Percentiles rank a stretch among this genome's conserved stretches.
These are phyloP conservation scores for Mesoclemmys tuberculata DNA, from an alignment of 2,113 vertebrate genomes.

Conservation along the genomic window DNA sequence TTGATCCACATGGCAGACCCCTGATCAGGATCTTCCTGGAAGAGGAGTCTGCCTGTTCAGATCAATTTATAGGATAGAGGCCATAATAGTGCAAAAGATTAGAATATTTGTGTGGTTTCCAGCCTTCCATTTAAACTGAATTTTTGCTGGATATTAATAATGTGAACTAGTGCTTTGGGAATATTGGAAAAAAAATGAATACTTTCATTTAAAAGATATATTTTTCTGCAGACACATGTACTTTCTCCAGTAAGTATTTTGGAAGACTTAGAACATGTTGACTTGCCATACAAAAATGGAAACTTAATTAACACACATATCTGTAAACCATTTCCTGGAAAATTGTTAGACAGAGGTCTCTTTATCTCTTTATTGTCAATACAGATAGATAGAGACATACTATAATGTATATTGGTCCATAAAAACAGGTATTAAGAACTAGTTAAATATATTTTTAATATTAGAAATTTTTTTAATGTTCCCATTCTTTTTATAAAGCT, in stretches of 20 bases:
- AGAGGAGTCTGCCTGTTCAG: background rate
- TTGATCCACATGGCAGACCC: background rate
- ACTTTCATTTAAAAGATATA: background rate
- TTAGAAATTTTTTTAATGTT: background rate
- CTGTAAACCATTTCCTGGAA: background rate
- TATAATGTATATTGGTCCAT: background rate
- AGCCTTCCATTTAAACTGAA: background rate
- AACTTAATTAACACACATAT: background rate
- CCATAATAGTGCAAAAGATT: background rate
- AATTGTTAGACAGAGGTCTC: background rate
- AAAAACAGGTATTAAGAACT: background rate
- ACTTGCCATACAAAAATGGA: background rate
- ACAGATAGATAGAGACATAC: background rate
- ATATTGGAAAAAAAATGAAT: background rate
- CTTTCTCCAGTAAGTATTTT: conserved; percentile 6
- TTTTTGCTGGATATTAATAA: background rate
- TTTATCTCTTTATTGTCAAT: background rate
- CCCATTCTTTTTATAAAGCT: conserved; percentile 78
- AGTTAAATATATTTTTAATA: background rate
- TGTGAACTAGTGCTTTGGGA: background rate
- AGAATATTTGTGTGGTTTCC: background rate
- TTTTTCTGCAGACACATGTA: background rate
- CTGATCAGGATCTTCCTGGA: background rate
- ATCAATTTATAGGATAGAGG: background rate
- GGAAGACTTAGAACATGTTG: background rate